Base-by-base conservation (phyloP, 2,888 invertebrate species). In the Notodonta dromedarius region DNA sequence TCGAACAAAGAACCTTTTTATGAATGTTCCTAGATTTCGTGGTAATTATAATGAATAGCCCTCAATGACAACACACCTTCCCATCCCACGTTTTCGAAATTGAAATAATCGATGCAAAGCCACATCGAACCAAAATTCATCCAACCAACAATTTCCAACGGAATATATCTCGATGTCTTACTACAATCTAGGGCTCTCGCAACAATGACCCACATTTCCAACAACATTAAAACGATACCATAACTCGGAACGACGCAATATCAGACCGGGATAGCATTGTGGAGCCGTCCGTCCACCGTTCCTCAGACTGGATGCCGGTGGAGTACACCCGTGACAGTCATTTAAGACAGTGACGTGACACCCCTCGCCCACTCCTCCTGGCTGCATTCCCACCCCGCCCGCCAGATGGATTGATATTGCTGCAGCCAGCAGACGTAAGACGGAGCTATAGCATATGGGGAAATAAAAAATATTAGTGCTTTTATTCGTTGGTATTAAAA, bases 351-450 rank as follows among this genome's bases (percentile, higher is more conserved):
- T 93, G 93, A 93, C 91, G 88, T 87, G 91, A 89, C 87, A 81
- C 82, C 81, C 80, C 58, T 61, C 67, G 63, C 66, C 63, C 58
- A 59, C 67, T 58, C 44, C 66, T 16, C 32, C 40, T 4, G 12
- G 46, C 54, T 39, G 51, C 55, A 52, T 32, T 58, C 68, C 71
- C 69, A 70, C 71, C 69, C 73, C 87, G 62, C 87, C 87, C 83
- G 80, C 84, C 92, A 93, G 93, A 93, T 92, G 91, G 93, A 93
- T 93, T 92, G 93, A 93, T 93, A 93, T 93, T 91, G 87, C 89
- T 85, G 91, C 90, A 88, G 85, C 85, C 80, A 85, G 86, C 88
- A 87, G 90, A 90, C 91, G 88, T 86, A 92, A 91, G 92, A 91
- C 86, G 89, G 86, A 89, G 85, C 89, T 89, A 90, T 89, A 91